Percentiles rank a stretch among this genome's conserved stretches.
Conservation (phyloP, 2,797 vertebrate species). For the Typhlichthys subterraneus region DNA sequence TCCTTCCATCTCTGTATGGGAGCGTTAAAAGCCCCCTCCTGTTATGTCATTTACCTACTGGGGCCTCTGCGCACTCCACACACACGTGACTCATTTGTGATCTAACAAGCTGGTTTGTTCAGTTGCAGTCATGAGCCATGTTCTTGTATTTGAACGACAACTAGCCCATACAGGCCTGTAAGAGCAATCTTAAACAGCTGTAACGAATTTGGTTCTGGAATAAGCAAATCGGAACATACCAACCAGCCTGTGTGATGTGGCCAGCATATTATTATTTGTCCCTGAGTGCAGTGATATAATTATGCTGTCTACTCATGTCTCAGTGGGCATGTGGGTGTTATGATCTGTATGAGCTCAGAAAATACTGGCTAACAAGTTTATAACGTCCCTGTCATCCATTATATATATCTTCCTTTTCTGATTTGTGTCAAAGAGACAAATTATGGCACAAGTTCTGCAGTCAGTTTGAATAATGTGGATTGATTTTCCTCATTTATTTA, state of each 20-base stretch:
- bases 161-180: too few species aligned
- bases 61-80: conserved; percentile 36
- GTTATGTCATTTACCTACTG: conserved; percentile 67
- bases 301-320: conserved; percentile 45
- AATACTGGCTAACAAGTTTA: conserved; percentile 95
- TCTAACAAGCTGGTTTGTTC: conserved; percentile 15
- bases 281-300: conserved; percentile 34
- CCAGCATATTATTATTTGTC: conserved; percentile 25
- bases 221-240: neutral
- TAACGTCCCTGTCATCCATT: conserved; percentile 89
- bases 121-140: conserved; percentile 9
- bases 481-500: conserved; percentile 59
- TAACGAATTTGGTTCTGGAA: conserved; percentile 16
- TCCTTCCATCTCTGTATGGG: conserved; percentile 41
- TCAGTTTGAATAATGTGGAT: conserved; percentile 85
- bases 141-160: neutral
- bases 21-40: conserved; percentile 59
- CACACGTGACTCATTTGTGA: conserved; percentile 14
- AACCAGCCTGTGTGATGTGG: conserved; percentile 25
- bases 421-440: conserved; percentile 99
- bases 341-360: conserved; percentile 86
- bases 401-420: conserved; percentile 91
- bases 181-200: neutral
- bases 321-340: conserved; percentile 35
- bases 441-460: conserved; percentile 78